Evolutionary conservation across 2,113 vertebrate genomes (phyloP).

Genomic region (Leuciscus idus): DNA sequence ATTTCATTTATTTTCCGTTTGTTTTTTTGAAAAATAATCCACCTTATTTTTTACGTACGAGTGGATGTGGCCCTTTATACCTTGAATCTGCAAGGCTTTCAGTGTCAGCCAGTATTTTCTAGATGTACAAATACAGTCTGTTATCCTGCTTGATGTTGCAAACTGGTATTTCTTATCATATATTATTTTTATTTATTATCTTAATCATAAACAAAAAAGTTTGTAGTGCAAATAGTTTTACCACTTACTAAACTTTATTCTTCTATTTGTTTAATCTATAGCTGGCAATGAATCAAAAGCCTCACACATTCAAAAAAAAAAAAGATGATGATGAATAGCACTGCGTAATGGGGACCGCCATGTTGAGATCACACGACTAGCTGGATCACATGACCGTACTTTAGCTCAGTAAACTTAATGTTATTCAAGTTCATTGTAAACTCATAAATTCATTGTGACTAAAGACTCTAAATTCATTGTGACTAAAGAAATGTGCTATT

Average conservation of each 20-base stretch:
- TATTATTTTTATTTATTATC: too few relatives aligned
- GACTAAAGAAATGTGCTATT: too few relatives aligned
- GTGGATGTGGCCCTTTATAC: background rate
- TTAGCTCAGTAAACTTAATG: background rate
- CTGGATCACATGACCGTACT: background rate
- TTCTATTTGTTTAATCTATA: background rate
- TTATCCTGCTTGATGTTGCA: too few relatives aligned
- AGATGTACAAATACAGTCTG: too few relatives aligned
- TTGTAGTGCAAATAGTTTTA: too few relatives aligned
- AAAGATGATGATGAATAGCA: background rate
- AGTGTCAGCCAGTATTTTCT: background rate
- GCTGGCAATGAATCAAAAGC: background rate
- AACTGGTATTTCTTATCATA: too few relatives aligned
- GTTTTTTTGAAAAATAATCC: background rate
- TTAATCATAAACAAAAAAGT: too few relatives aligned
- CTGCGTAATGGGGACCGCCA: background rate
- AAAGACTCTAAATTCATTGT: background rate
- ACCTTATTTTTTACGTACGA: background rate
- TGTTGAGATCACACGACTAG: background rate
- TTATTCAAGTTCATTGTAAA: too few relatives aligned
- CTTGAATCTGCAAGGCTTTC: background rate
- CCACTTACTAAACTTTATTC: too few relatives aligned
- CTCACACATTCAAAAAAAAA: background rate
- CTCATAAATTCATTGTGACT: background rate
- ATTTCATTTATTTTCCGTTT: background rate